Evolutionary conservation across 92 coral and sea anemone genomes (phyloP), one percentile per base, ranked within the genome.

Genomic region (Galaxea fascicularis): DNA sequence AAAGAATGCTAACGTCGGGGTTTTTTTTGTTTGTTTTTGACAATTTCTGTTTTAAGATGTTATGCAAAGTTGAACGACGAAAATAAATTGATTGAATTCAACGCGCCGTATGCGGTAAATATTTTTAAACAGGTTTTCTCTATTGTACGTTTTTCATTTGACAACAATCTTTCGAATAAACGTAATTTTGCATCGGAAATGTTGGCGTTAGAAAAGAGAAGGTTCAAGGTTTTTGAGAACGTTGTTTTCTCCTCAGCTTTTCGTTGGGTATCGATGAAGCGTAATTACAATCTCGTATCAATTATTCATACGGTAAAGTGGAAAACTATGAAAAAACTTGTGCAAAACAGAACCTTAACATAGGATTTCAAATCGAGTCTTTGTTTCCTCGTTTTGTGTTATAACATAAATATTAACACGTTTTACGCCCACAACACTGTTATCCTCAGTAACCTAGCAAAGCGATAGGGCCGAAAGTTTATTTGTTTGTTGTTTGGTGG

Each of bases 401-500:
- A 51, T 51, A n/a, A 63, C 44, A 80, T 41, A 9, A 82, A 82
- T 82, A 82, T 82, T 82, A 54, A 76, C 22, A 79, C 51, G 30
- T 3, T 47, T 11, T 67, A 24, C 41, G 52, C 24, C 63, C 65
- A 79, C 59, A 15, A 52, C 3, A 0, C 30, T n/a, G 15, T 0
- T 27, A 14, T 65, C 28, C 65, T 25, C 30, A 47, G 29, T 26
- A 14, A n/a, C 13, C 35, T 52, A 31, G 28, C 75, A 27, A 29
- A 14, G 72, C 13, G 75, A 65, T 49, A 47, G 53, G 8, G 31
- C 17, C 28, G 17, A 1, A 51, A 17, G 41, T 30, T 25, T 67
- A 39, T 39, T 30, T 67, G 68, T 26, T 63, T 26, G 4, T 22
- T 26, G 35, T 4, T 17, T 16, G 47, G 27, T 56, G 27, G 25